Evolutionary conservation across 2,113 vertebrate species (phyloP).

Genomic region (Phaethon lepturus): DNA sequence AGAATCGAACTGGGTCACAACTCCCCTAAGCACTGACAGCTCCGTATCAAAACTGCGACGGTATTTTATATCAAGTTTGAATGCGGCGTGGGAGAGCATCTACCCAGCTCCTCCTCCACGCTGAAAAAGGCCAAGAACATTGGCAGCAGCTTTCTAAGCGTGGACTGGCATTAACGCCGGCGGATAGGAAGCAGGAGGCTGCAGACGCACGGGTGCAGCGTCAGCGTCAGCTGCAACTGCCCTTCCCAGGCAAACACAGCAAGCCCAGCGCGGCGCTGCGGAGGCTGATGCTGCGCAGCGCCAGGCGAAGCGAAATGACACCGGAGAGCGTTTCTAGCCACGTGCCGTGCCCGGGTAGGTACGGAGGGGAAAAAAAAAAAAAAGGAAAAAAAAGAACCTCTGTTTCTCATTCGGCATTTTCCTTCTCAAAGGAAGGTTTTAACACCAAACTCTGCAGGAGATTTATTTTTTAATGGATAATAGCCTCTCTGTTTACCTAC

Average conservation of each 20-base stretch:
- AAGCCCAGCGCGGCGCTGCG: rapidly evolving
- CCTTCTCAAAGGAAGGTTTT: conserved; percentile 38
- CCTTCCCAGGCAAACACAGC: background rate
- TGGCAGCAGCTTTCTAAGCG: background rate
- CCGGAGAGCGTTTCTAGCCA: background rate
- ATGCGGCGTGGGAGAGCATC: background rate
- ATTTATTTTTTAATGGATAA: conserved; percentile 63
- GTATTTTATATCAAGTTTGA: background rate
- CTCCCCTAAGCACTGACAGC: background rate
- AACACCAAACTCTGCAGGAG: conserved; percentile 37
- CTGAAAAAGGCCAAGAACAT: background rate
- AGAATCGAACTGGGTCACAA: background rate
- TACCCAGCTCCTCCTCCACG: background rate
- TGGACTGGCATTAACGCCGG: background rate
- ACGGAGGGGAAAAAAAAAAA: background rate
- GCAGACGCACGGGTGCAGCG: background rate
- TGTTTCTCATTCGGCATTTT: conserved; percentile 7
- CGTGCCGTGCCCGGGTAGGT: background rate
- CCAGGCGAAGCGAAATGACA: background rate
- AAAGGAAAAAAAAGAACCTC: background rate
- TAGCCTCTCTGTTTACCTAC: conserved; percentile 62
- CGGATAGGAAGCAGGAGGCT: background rate
- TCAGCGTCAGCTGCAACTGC: background rate
- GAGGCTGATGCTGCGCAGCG: background rate
- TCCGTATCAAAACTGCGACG: rapidly evolving